These are phyloP conservation scores for Zaprionus lachaisei DNA, from an alignment of 1,140 invertebrate species.

Conservation along the genomic window DNA sequence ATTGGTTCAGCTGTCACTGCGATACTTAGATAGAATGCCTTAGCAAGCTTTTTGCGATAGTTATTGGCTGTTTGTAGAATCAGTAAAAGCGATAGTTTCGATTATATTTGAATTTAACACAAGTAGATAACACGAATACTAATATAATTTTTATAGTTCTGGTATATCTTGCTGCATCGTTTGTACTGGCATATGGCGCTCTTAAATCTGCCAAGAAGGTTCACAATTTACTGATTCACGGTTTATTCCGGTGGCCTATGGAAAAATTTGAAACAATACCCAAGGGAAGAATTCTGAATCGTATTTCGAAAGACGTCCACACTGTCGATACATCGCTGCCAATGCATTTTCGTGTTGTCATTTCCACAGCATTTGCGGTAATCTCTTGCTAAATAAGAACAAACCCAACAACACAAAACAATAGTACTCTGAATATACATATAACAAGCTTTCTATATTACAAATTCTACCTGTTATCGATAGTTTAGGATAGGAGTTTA, in stretches of 20 bases:
- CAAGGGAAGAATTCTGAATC: conserved; percentile 89
- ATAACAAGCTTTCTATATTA: not conserved
- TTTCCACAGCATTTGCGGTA: conserved; percentile 17
- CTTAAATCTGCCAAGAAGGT: not conserved
- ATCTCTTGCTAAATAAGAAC: not conserved
- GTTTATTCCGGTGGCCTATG: conserved; percentile 84
- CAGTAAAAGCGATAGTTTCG: not conserved
- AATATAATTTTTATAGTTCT: conserved; percentile 13
- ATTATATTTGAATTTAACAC: not conserved
- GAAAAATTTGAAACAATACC: conserved; percentile 91
- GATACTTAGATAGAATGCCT: not conserved
- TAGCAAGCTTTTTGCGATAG: not conserved
- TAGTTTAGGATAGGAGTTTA: not conserved
- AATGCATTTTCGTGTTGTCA: conserved; percentile 55
- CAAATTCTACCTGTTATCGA: not conserved
- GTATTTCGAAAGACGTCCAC: conserved; percentile 90
- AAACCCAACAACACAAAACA: not conserved
- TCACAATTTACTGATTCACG: not conserved
- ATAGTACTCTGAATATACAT: not conserved
- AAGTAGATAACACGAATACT: not conserved
- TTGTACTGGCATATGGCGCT: conserved; percentile 85
- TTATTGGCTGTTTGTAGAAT: not conserved
- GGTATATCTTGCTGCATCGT: conserved; percentile 19
- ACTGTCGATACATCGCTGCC: conserved; percentile 86
- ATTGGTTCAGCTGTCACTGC: not conserved